Evolutionary conservation across 1,140 invertebrate genomes (phyloP), one percentile per base, ranked within the genome.

Genomic region (Apocrypta bakeri): DNA sequence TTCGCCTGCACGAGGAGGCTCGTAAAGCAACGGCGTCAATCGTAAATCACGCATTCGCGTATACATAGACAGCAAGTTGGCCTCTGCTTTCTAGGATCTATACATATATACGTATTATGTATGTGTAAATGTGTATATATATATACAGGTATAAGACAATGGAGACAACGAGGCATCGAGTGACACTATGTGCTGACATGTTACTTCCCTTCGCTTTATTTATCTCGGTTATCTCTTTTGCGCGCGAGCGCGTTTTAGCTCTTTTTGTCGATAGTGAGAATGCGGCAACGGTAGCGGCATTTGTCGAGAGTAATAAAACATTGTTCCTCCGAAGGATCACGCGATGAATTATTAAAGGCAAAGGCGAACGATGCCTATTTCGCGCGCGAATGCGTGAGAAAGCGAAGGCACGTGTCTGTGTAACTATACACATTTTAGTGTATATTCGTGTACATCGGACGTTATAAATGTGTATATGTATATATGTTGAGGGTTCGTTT

Each of bases 281-380:
- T 6, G 77, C 8, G 7, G 12, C 14, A 21, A 2, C 0, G 33
- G 9, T 0, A n/a, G 68, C 48, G n/a, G 71, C 61, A 40, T 66
- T 64, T 40, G 72, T 81, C 42, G 73, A 27, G 37, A 12, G 42
- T 24, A 63, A 78, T 78, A 83, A 83, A 78, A 78, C 75, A 61
- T 72, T 64, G 69, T 64, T 80, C 27, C 63, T 48, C 9, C 73
- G 73, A 73, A 74, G 33, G 40, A 82, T 82, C 80, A 42, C 69
- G 80, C 73, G 73, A 82, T 82, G 80, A 82, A 82, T 82, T 82
- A 82, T 68, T 76, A 76, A 82, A 66, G n/a, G 21, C 69, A 69
- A n/a, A n/a, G n/a, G n/a, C n/a, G n/a, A n/a, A n/a, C n/a, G n/a
- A n/a, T n/a, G 48, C 29, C 29, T 63, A n/a, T 25, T 29, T 25